Conservation (phyloP, 2,113 vertebrate species). For the Phocoena sinus region DNA sequence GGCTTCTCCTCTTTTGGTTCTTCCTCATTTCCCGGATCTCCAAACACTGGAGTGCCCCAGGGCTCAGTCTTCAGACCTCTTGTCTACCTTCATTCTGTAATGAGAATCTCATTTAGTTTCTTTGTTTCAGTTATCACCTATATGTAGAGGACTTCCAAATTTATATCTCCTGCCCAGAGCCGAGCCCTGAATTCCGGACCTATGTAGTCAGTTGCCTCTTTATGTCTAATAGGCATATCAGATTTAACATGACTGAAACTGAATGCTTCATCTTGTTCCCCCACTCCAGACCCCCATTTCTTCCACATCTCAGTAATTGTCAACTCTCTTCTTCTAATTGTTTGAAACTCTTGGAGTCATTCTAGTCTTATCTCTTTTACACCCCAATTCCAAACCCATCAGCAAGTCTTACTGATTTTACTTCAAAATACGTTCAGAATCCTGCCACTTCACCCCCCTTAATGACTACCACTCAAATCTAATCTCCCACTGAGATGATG, state of each 20-base stretch:
- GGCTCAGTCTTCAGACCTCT: not conserved
- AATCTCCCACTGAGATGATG: not conserved
- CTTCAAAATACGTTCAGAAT: not conserved
- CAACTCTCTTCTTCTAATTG: not conserved
- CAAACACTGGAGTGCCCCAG: not conserved
- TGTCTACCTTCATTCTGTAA: not conserved
- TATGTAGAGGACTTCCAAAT: not conserved
- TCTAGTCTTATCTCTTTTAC: slow-evolving; percentile 20
- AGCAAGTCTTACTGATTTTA: slow-evolving; percentile 20
- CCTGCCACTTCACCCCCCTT: not conserved
- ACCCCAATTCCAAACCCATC: not conserved
- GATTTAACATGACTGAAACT: not conserved
- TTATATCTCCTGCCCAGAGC: not conserved
- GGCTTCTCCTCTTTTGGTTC: not conserved
- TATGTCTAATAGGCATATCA: not conserved
- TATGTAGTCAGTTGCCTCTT: not conserved
- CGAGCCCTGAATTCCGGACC: not conserved
- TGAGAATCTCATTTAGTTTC: not conserved
- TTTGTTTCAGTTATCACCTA: not conserved
- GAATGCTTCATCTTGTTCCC: not conserved
- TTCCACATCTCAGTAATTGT: not conserved
- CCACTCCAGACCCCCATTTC: not conserved
- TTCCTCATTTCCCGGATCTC: not conserved
- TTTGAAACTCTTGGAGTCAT: not conserved
- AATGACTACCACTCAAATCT: not conserved